Conservation (phyloP, 2,797 vertebrate genomes). For the Tolypeutes matacus region DNA sequence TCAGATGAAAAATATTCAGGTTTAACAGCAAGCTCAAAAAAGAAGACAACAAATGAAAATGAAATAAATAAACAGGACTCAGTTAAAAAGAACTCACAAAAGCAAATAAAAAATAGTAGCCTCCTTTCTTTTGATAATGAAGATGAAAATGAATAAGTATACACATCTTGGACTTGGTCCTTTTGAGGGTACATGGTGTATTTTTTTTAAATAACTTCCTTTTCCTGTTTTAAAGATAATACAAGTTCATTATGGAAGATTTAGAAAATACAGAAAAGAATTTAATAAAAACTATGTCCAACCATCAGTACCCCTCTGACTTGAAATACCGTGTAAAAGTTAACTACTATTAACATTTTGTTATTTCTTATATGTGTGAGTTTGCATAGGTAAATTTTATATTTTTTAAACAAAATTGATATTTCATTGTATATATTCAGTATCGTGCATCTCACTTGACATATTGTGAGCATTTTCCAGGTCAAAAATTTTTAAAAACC, state of each 20-base stretch:
- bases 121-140: slow-evolving; percentile 96
- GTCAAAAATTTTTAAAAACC: slow-evolving; percentile 33
- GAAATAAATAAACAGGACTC: slow-evolving; percentile 78
- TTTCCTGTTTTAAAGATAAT: slow-evolving; percentile 7
- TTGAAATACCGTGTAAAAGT: slow-evolving; percentile 33
- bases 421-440: slow-evolving; percentile 1
- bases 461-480: slow-evolving; percentile 34
- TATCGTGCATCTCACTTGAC: slow-evolving; percentile 46
- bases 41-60: slow-evolving; percentile 91
- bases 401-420: slow-evolving; percentile 62
- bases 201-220: slow-evolving; percentile 52
- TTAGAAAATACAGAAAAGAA: slow-evolving; percentile 27
- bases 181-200: too few relatives aligned
- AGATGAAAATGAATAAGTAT: slow-evolving; percentile 91
- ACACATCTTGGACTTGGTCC: slow-evolving; percentile 62
- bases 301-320: neutral
- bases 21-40: slow-evolving; percentile 95
- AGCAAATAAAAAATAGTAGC: slow-evolving; percentile 96
- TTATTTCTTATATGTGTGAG: neutral
- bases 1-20: slow-evolving; percentile 93
- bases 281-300: slow-evolving; percentile 4
- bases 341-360: slow-evolving; percentile 20
- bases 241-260: slow-evolving; percentile 41
- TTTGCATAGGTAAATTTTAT: slow-evolving; percentile 54
- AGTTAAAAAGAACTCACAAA: slow-evolving; percentile 88